phyloP scores from a whole-genome alignment of 2,888 invertebrate genomes.

The Epinotia brunnichana region DNA sequence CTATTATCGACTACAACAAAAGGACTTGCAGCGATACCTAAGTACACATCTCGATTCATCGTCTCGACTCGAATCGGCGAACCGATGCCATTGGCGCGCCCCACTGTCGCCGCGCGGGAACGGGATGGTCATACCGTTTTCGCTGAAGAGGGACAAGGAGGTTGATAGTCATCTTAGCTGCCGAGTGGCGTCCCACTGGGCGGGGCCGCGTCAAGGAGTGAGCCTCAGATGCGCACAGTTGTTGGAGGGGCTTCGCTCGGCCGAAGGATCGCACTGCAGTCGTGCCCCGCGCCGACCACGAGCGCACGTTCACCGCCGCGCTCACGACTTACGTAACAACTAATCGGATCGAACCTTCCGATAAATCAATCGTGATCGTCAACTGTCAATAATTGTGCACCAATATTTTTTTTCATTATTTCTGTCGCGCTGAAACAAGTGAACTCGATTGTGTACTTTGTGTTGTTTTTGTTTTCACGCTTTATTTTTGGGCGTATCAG shows the following conservation, averaged over 20 bases:
- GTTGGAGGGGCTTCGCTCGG: conserved; percentile 85
- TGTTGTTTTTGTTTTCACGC: conserved; percentile 69
- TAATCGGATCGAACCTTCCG: conserved; percentile 74
- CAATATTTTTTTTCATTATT: conserved; percentile 58
- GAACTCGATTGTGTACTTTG: conserved; percentile 64
- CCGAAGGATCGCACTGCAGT: conserved; percentile 85
- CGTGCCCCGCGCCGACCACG: conserved; percentile 79
- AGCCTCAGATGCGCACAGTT: conserved; percentile 86
- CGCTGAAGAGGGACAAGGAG: conserved; percentile 70
- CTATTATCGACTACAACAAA: conserved; percentile 84
- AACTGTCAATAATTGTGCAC: conserved; percentile 67
- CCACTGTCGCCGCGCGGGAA: conserved; percentile 79
- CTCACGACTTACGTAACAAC: conserved; percentile 76
- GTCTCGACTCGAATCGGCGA: conserved; percentile 82
- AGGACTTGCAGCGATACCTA: conserved; percentile 84
- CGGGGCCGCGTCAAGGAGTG: conserved; percentile 84
- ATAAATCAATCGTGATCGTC: conserved; percentile 79
- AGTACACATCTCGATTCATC: conserved; percentile 84
- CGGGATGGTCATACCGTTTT: conserved; percentile 63
- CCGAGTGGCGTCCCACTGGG: conserved; percentile 84
- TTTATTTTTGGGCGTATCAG: conserved; percentile 72
- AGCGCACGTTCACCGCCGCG: conserved; percentile 72
- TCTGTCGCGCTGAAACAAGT: conserved; percentile 51
- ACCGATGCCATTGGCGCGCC: conserved; percentile 83
- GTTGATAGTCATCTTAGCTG: conserved; percentile 82